These are phyloP conservation scores for Brassicogethes aeneus DNA, from an alignment of 2,888 invertebrate genomes.

Conservation along the genomic window DNA sequence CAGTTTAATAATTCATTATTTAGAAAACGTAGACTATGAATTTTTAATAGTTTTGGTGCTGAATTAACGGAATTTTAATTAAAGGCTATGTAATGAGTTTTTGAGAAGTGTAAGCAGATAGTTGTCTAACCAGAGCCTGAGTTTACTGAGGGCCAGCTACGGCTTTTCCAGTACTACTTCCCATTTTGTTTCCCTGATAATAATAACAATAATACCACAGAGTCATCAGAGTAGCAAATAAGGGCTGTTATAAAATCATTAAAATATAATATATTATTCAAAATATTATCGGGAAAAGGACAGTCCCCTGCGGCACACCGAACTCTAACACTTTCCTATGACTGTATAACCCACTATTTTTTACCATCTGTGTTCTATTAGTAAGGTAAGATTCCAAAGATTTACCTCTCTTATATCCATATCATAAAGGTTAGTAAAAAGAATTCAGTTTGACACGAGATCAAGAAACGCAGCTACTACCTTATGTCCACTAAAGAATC, in stretches of 20 bases:
- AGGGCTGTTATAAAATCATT: background rate
- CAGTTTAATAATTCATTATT: background rate
- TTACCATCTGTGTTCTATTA: too few relatives aligned
- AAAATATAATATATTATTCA: background rate
- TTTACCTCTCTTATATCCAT: background rate
- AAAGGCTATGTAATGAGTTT: background rate
- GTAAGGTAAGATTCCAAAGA: background rate
- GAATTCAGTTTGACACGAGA: background rate
- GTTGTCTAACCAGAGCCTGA: background rate
- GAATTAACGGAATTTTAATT: background rate
- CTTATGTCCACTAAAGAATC: background rate
- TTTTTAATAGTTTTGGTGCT: background rate
- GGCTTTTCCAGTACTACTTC: background rate
- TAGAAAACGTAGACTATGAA: background rate
- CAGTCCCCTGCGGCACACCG: background rate
- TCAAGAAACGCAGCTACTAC: background rate
- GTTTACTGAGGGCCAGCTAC: background rate
- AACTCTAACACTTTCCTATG: background rate
- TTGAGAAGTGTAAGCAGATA: background rate
- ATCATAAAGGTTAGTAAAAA: background rate
- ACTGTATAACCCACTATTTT: background rate
- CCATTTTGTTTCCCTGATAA: background rate
- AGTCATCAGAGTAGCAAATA: background rate
- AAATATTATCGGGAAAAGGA: background rate
- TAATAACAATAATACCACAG: conserved; percentile 1